Evolutionary conservation across 2,113 vertebrate species (phyloP).

Genomic region (Dryoscopus gambensis): DNA sequence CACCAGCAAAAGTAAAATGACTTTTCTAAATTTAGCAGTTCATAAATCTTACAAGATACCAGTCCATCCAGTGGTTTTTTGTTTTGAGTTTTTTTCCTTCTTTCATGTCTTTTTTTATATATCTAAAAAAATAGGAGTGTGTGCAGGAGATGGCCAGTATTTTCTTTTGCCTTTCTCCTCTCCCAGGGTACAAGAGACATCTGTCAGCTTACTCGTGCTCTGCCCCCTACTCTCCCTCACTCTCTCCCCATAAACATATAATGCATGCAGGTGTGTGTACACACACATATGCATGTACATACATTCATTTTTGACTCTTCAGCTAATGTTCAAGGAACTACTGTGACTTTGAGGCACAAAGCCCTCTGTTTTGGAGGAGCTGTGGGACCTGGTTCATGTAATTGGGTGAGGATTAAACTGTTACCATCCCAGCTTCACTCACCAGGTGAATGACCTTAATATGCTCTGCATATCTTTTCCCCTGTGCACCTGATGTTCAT

Average conservation of each 20-base stretch:
- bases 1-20: conserved; percentile 55
- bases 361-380: neutral
- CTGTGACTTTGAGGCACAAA: neutral
- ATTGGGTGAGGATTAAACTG: neutral
- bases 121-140: neutral
- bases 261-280: neutral
- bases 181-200: neutral
- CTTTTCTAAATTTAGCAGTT: conserved; percentile 69
- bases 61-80: neutral
- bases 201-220: neutral
- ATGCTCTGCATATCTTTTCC: neutral
- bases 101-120: neutral
- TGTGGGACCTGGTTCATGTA: neutral
- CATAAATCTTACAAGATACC: conserved; percentile 63
- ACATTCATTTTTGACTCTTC: neutral
- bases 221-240: neutral
- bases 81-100: neutral
- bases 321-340: neutral
- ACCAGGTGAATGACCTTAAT: neutral
- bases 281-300: rapidly evolving
- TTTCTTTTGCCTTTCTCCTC: neutral
- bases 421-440: neutral
- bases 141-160: neutral
- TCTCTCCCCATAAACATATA: neutral
- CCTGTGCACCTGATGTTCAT: neutral